Conservation (phyloP, 37 sponge, comb jelly and placozoan genomes). For the Ianthella basta region DNA sequence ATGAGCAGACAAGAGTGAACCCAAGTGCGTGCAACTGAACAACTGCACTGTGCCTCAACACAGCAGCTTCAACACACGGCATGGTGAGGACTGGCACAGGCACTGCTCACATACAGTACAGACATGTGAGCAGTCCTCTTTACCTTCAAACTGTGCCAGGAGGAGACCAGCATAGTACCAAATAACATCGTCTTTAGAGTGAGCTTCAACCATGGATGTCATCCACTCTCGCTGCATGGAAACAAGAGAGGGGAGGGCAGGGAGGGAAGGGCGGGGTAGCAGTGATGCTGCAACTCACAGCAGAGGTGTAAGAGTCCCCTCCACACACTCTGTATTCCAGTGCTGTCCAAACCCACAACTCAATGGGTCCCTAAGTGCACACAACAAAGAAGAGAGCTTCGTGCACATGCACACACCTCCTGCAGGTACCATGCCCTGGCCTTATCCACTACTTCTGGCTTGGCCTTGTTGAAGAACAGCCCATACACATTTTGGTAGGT, state of each 20-base stretch:
- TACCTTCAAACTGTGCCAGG: constrained; percentile 45
- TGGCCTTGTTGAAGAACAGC: constrained; percentile 10
- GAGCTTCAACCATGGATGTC: constrained; percentile 18
- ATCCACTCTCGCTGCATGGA: constrained; percentile 44
- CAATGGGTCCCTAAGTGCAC: no score
- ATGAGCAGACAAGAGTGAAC: no score
- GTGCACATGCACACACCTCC: constrained; percentile 25
- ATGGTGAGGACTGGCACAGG: no score
- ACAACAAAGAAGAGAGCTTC: no score
- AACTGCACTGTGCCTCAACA: no score
- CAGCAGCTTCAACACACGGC: no score
- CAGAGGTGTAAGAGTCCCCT: no score
- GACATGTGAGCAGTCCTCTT: background rate
- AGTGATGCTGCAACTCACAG: background rate
- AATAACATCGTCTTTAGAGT: constrained; percentile 8
- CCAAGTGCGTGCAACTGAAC: no score
- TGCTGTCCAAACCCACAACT: no score
- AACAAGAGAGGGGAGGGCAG: background rate
- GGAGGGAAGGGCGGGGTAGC: background rate
- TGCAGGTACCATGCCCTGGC: constrained; percentile 30
- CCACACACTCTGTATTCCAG: no score
- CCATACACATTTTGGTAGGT: constrained; percentile 31
- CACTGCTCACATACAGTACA: no score
- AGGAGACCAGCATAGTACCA: constrained; percentile 58
- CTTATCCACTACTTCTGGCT: constrained; percentile 13